Evolutionary conservation across 2,888 invertebrate species (phyloP), one percentile per base, ranked within the genome.

Genomic region (Sarcophaga rosellei): DNA sequence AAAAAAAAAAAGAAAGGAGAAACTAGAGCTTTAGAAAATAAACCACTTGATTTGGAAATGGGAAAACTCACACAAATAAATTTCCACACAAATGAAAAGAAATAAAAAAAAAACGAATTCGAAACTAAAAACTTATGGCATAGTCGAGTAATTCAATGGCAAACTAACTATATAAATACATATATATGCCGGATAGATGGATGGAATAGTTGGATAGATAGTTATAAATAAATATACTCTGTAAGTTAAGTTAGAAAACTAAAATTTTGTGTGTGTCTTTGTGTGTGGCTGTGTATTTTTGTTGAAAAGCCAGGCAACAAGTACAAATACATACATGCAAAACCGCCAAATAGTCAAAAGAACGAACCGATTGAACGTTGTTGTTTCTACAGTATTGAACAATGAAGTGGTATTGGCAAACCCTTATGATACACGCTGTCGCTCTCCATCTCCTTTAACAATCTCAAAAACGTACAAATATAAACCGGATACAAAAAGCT

Each of bases 141-240:
- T 35, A 35, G 35, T 35, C 35, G 8, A 35, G 35, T 65, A 76
- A 76, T 76, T 76, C 72, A 72, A 82, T 76, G 25, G 20, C 45
- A 61, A 76, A 70, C 25, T 62, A 44, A 25, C 57, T 15, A 53
- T 45, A 73, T 65, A 72, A 59, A 72, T 72, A 59, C 15, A 59
- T 57, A 2, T 57, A 57, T 35, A 2, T 57, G 15, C n/a, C 17
- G 35, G 8, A 8, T 35, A 10, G 35, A 35, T 35, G 35, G 10
- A 35, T 35, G 35, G 35, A 2, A 35, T 35, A 35, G 35, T 35
- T 35, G 10, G 8, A 8, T 35, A 35, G 35, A 35, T 35, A 35
- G 35, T 35, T 35, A 10, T 8, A 35, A 35, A 35, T 35, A 35
- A 35, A 65, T 25, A 65, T 35, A 65, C 25, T 65, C 35, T 65